Base-by-base conservation (phyloP, 2,888 invertebrate genomes). In the Acrobasis suavella region DNA sequence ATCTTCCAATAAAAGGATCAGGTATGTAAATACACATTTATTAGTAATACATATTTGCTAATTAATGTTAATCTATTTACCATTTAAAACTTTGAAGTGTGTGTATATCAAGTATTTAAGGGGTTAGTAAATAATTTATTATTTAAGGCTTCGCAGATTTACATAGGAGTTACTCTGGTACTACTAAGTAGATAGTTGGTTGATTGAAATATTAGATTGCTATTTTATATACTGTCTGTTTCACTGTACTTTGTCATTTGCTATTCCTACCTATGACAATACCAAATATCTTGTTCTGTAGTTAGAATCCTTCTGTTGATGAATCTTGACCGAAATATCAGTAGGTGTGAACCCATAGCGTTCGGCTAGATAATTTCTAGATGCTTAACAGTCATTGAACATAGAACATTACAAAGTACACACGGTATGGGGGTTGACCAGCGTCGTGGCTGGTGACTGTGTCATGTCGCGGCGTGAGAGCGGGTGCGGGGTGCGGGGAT, bases 1-100 rank as follows among this genome's bases (percentile, higher is more conserved):
- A 67, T 66, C 75, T 72, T 67, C 14, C n/a, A 17, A 42, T 50
- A 49, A 65, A 62, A 91, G 91, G 91, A 91, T 75, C 91, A 91
- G 91, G 91, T 91, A 89, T 83, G 91, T 89, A 78, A 49, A 62
- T n/a, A 15, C 46, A 32, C 59, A 59, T 62, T 65, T 64, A 58
- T 64, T 58, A 63, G 32, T 32, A 32, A 32, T 32, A n/a, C n/a
- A n/a, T n/a, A 32, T 32, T 52, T 61, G 55, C 38, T 49, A 38
- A 38, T 64, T 65, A 69, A 67, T 42, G 63, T 64, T 64, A 32
- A 50, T 17, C 46, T 46, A 46, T n/a, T n/a, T 46, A 46, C 14
- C 37, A 51, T 60, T 51, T 38, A 38, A 60, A 38, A 37, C 12
- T 50, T 59, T 60, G 16, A 60, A 60, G 50, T 15, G 59, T 62